Conservation (phyloP, 2,113 vertebrate species). For the Chloebia gouldiae region DNA sequence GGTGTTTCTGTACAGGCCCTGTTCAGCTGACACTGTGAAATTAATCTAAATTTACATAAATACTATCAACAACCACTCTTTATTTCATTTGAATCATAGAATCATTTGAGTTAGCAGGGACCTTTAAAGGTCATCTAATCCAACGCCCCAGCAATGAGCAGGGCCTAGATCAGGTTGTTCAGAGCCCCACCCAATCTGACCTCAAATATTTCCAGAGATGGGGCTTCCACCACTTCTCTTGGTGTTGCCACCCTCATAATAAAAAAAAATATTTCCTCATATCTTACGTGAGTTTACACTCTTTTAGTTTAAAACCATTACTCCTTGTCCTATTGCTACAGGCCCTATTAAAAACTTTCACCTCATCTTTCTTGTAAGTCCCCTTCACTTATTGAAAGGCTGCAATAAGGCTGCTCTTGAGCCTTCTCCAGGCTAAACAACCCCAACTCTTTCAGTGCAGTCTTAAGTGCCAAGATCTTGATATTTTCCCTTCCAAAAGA, state of each 20-base stretch:
- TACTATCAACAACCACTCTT: neutral
- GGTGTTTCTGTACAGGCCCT: neutral
- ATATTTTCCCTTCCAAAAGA: slow-evolving; percentile 6
- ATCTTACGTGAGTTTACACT: neutral
- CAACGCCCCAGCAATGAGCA: neutral
- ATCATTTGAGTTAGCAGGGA: neutral
- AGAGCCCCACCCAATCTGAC: neutral
- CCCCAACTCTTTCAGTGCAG: neutral
- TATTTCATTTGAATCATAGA: neutral
- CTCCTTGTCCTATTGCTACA: neutral
- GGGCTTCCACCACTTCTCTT: neutral
- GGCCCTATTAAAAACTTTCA: neutral
- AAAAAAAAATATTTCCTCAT: neutral
- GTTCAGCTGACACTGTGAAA: neutral
- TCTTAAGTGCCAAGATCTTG: neutral
- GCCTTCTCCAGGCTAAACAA: neutral
- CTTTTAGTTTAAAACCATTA: neutral
- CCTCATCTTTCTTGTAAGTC: neutral
- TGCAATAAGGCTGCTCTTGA: neutral
- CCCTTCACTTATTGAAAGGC: neutral
- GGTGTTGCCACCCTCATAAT: neutral
- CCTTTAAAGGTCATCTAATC: neutral
- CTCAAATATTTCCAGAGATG: neutral
- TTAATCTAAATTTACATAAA: neutral
- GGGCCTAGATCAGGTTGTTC: neutral